A percentile compares a stretch with the other conserved stretches of the same genome.
phyloP scores from a whole-genome alignment of 1,140 invertebrate genomes.

The Ptiloglossa arizonensis region DNA sequence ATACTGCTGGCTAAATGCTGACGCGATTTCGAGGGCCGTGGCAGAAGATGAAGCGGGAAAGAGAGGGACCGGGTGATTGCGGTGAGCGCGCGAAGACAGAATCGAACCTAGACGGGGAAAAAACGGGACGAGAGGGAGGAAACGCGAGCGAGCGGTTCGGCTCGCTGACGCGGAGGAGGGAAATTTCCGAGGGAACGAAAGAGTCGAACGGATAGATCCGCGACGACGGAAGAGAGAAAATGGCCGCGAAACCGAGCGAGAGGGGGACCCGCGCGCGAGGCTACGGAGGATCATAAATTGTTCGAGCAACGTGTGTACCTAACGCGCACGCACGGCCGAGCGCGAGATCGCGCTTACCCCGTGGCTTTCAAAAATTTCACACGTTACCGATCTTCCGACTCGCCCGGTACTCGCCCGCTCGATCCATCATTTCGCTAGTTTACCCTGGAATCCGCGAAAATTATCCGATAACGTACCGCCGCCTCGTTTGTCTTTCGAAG shows the following conservation, averaged over 20 bases:
- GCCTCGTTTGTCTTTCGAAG: slow-evolving; percentile 56
- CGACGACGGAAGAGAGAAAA: neutral
- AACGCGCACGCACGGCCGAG: slow-evolving; percentile 55
- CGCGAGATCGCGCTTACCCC: slow-evolving; percentile 65
- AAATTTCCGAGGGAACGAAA: slow-evolving; percentile 41
- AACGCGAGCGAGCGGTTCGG: neutral
- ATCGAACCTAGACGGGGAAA: slow-evolving; percentile 21
- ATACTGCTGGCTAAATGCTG: slow-evolving; percentile 80
- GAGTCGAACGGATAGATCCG: neutral
- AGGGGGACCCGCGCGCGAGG: slow-evolving; percentile 23
- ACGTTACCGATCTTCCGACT: slow-evolving; percentile 61
- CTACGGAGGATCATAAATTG: slow-evolving; percentile 72
- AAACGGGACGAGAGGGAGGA: neutral
- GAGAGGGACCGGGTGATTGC: neutral
- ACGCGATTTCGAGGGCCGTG: slow-evolving; percentile 75
- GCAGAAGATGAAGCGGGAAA: slow-evolving; percentile 43
- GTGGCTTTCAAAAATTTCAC: slow-evolving; percentile 69
- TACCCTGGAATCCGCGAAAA: slow-evolving; percentile 55
- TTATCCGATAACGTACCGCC: slow-evolving; percentile 60
- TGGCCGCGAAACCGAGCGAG: neutral
- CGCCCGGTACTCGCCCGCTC: slow-evolving; percentile 35
- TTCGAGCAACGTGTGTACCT: slow-evolving; percentile 59
- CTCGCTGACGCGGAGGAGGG: slow-evolving; percentile 6
- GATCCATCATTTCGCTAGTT: slow-evolving; percentile 68
- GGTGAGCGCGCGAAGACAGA: slow-evolving; percentile 2